These are phyloP conservation scores for Aphelocoma californica DNA, from an alignment of 2,797 vertebrate genomes.

Conservation along the genomic window DNA sequence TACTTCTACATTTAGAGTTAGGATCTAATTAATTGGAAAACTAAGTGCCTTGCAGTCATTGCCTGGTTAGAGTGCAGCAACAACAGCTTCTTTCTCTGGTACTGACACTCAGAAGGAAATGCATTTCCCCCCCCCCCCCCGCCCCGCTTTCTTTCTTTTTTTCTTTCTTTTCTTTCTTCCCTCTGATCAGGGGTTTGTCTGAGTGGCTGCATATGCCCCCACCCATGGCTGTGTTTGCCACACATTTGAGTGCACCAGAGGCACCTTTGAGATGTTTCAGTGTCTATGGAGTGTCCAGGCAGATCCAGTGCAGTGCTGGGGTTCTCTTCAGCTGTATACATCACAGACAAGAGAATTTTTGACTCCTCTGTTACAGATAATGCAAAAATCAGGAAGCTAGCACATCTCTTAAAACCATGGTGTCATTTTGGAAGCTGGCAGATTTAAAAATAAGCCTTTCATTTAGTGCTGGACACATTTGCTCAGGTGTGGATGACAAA, in stretches of 20 bases:
- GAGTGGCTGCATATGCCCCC: not conserved
- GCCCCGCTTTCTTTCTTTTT: rapidly evolving
- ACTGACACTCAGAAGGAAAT: not conserved
- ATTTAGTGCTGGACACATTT: not conserved
- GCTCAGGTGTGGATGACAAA: not conserved
- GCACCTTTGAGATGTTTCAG: not conserved
- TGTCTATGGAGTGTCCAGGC: not conserved
- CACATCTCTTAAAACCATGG: not conserved
- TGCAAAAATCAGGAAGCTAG: not conserved
- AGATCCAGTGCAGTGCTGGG: not conserved
- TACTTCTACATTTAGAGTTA: constrained; percentile 8
- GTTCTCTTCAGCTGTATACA: not conserved
- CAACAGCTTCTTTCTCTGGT: not conserved
- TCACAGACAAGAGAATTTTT: not conserved
- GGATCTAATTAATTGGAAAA: constrained; percentile 51
- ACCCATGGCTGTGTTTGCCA: not conserved
- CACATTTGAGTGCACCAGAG: not conserved
- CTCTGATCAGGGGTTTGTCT: not conserved
- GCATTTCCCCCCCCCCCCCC: rapidly evolving
- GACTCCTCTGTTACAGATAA: not conserved
- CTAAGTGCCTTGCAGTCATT: constrained; percentile 20
- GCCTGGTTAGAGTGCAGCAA: not conserved
- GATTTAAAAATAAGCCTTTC: not conserved
- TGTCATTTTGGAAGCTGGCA: not conserved
- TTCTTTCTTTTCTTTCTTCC: not conserved